Evolutionary conservation across 1,140 invertebrate genomes (phyloP), one percentile per base, ranked within the genome.

Genomic region (Lethrus apterus): DNA sequence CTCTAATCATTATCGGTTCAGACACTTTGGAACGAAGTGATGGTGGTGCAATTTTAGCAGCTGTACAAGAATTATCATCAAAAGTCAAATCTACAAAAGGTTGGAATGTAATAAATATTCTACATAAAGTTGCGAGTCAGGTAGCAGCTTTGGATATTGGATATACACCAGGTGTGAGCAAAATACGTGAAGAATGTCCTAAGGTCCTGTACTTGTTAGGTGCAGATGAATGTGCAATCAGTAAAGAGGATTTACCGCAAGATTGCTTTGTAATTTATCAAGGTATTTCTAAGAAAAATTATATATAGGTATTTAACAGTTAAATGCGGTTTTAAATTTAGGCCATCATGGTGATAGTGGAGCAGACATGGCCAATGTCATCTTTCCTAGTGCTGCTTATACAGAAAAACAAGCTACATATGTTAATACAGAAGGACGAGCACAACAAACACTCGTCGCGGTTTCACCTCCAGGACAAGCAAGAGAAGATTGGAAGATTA

Each of bases 401-500:
- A 99, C 96, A 1, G 96, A 99, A 74, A 99, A 99, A 70, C 84
- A 92, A 66, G 93, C 76, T 5, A 97, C 86, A 10, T 99, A 93
- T 70, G 92, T 97, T 0, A 99, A 99, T 68, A 97, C 89, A 0
- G 96, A 99, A 76, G 96, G 96, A 7, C 75, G 96, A 44, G 79
- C 93, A n/a, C 96, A 99, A 71, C 84, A 93, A 73, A 94, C 93
- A 1, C 72, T 85, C 30, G 73, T 81, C 2, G 95, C 94, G 10
- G 82, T 98, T n/a, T 82, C 86, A 17, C 89, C 95, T 30, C 95
- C 95, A 10, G 94, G 94, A 48, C 75, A 88, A 69, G 93, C 93
- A 1, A 77, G 93, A 46, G 89, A 93, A 55, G 96, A 99, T 72
- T 99, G 96, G 96, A 98, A 99, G 74, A 96, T 99, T 49, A 83